phyloP scores from a whole-genome alignment of 2,888 invertebrate genomes.

The Isotomurus palustris region DNA sequence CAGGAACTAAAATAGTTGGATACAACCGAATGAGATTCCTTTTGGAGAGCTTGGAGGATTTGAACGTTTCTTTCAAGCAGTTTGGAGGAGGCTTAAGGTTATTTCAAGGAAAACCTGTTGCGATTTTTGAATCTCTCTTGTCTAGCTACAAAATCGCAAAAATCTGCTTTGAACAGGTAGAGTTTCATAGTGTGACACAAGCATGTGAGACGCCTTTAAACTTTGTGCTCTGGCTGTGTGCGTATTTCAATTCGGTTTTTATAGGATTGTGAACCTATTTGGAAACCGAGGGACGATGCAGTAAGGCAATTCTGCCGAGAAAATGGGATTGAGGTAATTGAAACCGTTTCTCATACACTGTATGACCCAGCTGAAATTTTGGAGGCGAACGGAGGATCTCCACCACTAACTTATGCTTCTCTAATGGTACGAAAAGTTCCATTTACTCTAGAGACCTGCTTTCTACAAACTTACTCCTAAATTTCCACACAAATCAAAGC shows the following conservation, averaged over 20 bases:
- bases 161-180: conserved; percentile 52
- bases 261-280: conserved; percentile 69
- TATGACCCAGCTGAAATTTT: conserved; percentile 66
- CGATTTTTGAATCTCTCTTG: conserved; percentile 58
- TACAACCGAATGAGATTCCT: conserved; percentile 67
- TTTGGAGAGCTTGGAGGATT: conserved; percentile 61
- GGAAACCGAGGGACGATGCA: conserved; percentile 60
- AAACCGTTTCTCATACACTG: conserved; percentile 66
- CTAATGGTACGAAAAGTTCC: conserved; percentile 56
- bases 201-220: no score
- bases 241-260: neutral
- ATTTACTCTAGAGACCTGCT: neutral
- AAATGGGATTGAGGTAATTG: conserved; percentile 56
- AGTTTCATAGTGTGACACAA: neutral
- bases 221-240: neutral
- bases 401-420: conserved; percentile 67
- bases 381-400: conserved; percentile 63
- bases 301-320: conserved; percentile 58
- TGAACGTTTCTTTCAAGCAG: conserved; percentile 58
- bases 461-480: neutral
- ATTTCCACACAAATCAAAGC: no score
- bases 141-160: conserved; percentile 56
- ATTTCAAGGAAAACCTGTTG: conserved; percentile 59
- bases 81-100: conserved; percentile 58
- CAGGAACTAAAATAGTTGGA: conserved; percentile 61